Evolutionary conservation across 2,113 vertebrate species (phyloP).

Genomic region (Corythornis madagascariensis): DNA sequence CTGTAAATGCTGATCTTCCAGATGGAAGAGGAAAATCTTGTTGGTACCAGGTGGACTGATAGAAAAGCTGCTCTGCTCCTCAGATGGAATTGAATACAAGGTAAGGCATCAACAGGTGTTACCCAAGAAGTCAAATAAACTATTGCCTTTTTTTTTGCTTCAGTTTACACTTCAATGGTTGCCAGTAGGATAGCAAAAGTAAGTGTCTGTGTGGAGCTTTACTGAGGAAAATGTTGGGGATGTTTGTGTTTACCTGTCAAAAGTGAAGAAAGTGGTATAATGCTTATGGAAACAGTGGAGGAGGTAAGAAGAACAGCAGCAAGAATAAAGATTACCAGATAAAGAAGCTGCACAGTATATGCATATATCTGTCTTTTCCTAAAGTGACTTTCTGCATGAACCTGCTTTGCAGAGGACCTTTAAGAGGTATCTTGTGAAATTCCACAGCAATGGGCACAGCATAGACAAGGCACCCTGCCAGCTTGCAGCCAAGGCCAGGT

Average conservation of each 20-base stretch:
- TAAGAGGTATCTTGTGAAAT: not conserved
- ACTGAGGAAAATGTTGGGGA: not conserved
- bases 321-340: not conserved
- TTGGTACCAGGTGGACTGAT: not conserved
- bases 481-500: fast-evolving
- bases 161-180: not conserved
- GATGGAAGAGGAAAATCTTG: not conserved
- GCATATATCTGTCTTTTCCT: not conserved
- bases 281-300: not conserved
- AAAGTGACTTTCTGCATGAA: not conserved
- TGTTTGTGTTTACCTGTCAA: not conserved
- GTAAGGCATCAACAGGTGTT: not conserved
- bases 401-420: not conserved
- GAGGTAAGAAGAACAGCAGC: not conserved
- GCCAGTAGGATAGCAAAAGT: not conserved
- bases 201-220: not conserved
- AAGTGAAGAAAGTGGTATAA: not conserved
- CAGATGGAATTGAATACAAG: not conserved
- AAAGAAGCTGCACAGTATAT: not conserved
- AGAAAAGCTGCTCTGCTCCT: not conserved
- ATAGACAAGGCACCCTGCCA: not conserved
- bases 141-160: not conserved
- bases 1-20: not conserved
- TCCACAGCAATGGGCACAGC: not conserved
- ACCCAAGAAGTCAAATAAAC: not conserved